Base-by-base conservation (phyloP, 2,797 vertebrate genomes). In the Numenius phaeopus region DNA sequence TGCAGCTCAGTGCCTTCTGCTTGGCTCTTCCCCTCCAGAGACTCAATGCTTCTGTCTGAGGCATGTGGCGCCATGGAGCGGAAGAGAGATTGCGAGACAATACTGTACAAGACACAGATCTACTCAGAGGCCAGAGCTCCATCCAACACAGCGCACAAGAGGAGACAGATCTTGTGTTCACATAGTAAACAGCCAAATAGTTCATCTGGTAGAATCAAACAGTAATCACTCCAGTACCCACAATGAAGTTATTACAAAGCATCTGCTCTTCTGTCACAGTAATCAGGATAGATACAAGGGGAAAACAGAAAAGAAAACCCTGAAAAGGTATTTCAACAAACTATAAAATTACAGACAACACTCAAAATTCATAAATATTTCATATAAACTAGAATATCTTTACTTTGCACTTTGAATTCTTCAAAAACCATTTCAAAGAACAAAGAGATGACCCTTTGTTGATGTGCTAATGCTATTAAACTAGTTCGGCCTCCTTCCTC, bases 211-310 rank as follows among this genome's bases (percentile, higher is more conserved):
- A 67, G 4, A 89, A 30, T 30, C 49, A 76, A 87, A 67, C 6
- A 50, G 32, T 55, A 77, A 85, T 21, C 29, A 22, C 9, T 39
- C 27, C 22, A 69, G 42, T 19, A 42, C 14, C 20, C 34, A 72
- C 49, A 69, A 9, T 12, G 12, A 32, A 42, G 5, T 37, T 87
- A 49, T 4, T 59, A 64, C 30, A 70, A 82, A 72, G 34, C 9
- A 80, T 6, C 42, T 49, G 21, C 18, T 81, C 44, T 81, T 81
- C 14, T 13, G 50, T 20, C 23, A 49, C 6, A 52, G 24, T 39
- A 59, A 67, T 67, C 10, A 32, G 3, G 1, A n/a, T 8, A 37
- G 9, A 16, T 65, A 58, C 0, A 3, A 3, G 4, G 10, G 10
- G 4, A 2, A 39, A 81, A 42, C 3, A 66, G 32, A 78, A 70